A percentile compares a stretch with the other conserved stretches of the same genome.
Evolutionary conservation across 2,888 invertebrate species (phyloP).

Genomic region (Ectemnius continuus): DNA sequence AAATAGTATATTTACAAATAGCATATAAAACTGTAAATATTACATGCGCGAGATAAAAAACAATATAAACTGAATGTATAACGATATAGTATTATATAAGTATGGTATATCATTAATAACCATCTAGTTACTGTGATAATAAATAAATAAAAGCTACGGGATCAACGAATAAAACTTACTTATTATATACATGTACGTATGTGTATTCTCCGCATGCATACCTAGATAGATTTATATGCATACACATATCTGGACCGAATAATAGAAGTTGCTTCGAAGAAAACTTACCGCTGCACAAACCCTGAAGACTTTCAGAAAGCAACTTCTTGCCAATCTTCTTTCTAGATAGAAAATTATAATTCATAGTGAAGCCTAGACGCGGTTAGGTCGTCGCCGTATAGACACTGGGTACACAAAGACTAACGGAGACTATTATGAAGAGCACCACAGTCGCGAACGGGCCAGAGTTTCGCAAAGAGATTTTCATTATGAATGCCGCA

Average conservation of each 20-base stretch:
- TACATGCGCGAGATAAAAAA: no score
- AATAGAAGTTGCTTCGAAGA: no score
- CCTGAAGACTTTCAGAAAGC: conserved; percentile 29
- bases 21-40: no score
- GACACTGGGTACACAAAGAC: conserved; percentile 50
- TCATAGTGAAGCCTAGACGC: conserved; percentile 40
- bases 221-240: no score
- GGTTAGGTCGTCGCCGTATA: conserved; percentile 35
- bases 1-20: no score
- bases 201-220: background rate
- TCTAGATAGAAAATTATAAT: conserved; percentile 50
- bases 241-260: no score
- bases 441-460: conserved; percentile 33
- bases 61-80: no score
- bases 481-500: conserved; percentile 68
- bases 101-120: no score
- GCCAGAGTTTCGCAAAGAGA: conserved; percentile 61
- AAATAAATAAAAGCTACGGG: no score
- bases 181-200: background rate
- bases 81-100: no score
- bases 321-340: conserved; percentile 42
- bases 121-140: no score
- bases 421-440: conserved; percentile 39
- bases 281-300: background rate
- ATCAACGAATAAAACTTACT: no score